Base-by-base conservation (phyloP, 2,888 invertebrate genomes). In the Harpalus rubripes region DNA sequence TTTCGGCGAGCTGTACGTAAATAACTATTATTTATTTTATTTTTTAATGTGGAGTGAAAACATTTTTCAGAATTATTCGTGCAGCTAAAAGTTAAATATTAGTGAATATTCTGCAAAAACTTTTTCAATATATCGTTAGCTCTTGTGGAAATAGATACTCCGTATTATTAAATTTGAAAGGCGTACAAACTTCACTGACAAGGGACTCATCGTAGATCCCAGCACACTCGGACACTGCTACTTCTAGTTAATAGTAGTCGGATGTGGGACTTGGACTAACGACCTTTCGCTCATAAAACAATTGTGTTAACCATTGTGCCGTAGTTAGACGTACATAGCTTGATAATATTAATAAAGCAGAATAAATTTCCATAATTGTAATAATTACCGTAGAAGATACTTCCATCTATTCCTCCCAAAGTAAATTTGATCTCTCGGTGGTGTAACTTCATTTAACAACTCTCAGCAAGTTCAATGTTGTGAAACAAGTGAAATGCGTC, bases 401-500 rank as follows among this genome's bases (percentile, higher is more conserved):
- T 52, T 52, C 8, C 8, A 10, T 44, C 44, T 10, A 44, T 5
- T 5, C 44, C 44, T 10, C 4, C 12, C 44, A 52, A 52, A 52
- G 44, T 52, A 52, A 52, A 52, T 52, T 52, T 52, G 44, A 52
- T 52, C 44, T 52, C 10, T 32, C 41, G 41, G 68, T 68, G 32
- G 39, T 39, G 18, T 74, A 74, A 74, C 72, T 74, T 74, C 72
- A 74, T 74, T 74, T 74, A 74, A 74, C 72, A 74, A 74, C 18
- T 44, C 72, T 44, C 72, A 74, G 72, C 72, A 74, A 41, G 72
- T 74, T 74, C 72, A 74, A 74, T 74, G 72, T 74, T 74, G 72
- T 74, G 72, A 74, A 74, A 74, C 72, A 74, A 74, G 72, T 74
- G 72, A 74, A 74, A 74, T 18, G 72, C 72, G 72, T 74, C 72